These are phyloP conservation scores for Anguilla marmorata DNA, from an alignment of 2,797 vertebrate genomes.

Conservation along the genomic window DNA sequence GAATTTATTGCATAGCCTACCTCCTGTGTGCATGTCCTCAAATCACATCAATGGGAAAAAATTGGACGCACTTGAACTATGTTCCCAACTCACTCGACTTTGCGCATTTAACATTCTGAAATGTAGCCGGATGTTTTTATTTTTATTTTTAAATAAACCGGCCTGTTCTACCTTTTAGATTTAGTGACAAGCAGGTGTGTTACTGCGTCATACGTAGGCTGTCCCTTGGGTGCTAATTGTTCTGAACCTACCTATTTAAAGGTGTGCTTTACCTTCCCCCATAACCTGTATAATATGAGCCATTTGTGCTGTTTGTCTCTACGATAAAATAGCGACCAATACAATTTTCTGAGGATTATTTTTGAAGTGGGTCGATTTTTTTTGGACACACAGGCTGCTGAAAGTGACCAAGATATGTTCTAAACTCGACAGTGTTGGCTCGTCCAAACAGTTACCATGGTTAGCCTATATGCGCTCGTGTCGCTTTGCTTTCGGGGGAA, in stretches of 20 bases:
- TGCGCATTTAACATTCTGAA: too few relatives aligned
- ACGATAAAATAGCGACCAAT: neutral
- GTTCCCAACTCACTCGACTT: too few relatives aligned
- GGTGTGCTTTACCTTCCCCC: neutral
- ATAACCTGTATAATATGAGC: neutral
- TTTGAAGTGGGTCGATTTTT: neutral
- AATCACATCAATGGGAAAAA: too few relatives aligned
- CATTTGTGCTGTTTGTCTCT: neutral
- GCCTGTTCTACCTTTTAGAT: too few relatives aligned
- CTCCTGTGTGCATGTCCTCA: too few relatives aligned
- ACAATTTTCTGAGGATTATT: too few relatives aligned
- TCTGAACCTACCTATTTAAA: neutral
- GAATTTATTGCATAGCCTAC: too few relatives aligned
- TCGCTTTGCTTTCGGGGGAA: slow-evolving; percentile 71
- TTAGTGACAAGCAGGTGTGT: too few relatives aligned
- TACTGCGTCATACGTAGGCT: too few relatives aligned
- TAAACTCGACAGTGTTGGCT: neutral
- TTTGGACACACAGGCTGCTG: neutral
- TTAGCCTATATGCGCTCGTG: slow-evolving; percentile 62
- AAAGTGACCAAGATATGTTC: neutral
- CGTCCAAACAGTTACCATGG: slow-evolving; percentile 62
- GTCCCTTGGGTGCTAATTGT: neutral
- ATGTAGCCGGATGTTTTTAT: too few relatives aligned
- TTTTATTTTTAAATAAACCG: too few relatives aligned
- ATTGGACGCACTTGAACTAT: too few relatives aligned